These are phyloP conservation scores for Mionectes olivaceus DNA, from an alignment of 2,797 vertebrate species.

Conservation along the genomic window DNA sequence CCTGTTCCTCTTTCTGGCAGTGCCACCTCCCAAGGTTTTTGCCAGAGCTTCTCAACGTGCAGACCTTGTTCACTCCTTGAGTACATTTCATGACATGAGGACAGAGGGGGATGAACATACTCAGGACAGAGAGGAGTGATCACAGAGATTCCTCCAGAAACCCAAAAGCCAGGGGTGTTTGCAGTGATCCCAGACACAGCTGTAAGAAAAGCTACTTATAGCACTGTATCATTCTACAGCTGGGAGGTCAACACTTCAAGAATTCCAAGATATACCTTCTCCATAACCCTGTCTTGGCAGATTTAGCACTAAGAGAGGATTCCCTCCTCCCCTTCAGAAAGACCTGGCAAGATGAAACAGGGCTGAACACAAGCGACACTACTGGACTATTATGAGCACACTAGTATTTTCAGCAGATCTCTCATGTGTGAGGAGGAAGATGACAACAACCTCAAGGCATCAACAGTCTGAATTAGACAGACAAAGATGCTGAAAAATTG, in stretches of 20 bases:
- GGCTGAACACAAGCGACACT: neutral
- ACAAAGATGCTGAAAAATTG: neutral
- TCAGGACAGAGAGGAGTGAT: neutral
- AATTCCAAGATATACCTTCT: neutral
- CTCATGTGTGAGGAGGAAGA: neutral
- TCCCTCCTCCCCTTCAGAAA: neutral
- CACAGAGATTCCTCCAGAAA: neutral
- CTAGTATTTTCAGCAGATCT: conserved; percentile 10
- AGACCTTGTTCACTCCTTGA: too few relatives aligned
- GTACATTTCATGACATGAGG: rapidly evolving
- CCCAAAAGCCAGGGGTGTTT: neutral
- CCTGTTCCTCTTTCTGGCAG: rapidly evolving
- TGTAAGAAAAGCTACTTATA: neutral
- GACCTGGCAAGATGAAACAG: neutral
- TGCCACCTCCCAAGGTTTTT: neutral
- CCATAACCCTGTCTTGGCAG: neutral
- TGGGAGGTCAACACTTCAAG: neutral
- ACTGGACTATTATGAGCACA: neutral
- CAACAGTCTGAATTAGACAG: conserved; percentile 30
- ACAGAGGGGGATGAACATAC: neutral
- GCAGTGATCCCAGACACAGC: neutral
- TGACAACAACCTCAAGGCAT: conserved; percentile 5
- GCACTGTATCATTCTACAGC: neutral
- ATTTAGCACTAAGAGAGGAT: neutral
- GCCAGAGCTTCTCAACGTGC: neutral